Evolutionary conservation across 1,140 invertebrate species (phyloP), one percentile per base, ranked within the genome.

Genomic region (Cotesia typhae): DNA sequence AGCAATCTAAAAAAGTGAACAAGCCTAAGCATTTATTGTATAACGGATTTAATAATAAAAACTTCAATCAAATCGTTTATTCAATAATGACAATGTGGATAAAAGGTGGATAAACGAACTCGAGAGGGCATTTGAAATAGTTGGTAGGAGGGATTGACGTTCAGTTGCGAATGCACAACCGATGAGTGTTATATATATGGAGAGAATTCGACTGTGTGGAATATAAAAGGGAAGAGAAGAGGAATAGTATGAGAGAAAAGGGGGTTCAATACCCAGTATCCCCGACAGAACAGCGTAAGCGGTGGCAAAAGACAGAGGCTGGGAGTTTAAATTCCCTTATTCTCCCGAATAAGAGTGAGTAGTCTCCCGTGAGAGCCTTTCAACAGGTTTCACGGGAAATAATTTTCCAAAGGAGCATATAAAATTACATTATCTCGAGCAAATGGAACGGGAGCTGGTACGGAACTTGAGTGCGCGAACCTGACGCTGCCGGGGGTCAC

Each of bases 331-430:
- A 52, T 36, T n/a, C 51, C 61, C 63, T 38, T 20, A 55, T 35
- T 38, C 52, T 28, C 35, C 52, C 41, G 41, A 47, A 47, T 47
- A 47, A 47, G 41, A 47, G 41, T 47, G 41, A 47, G 41, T 66
- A 59, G n/a, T 55, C 38, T 67, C 65, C 71, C 70, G n/a, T 41
- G 71, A 67, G 71, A 67, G 65, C 38, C 38, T 72, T 72, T 72
- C 71, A 72, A 72, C 71, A 72, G 71, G 71, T 72, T 72, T 65
- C 65, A 72, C 55, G 12, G 59, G 65, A 66, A 67, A 72, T 61
- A 72, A 61, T 72, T 72, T 63, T 64, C 65, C 65, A 72, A 72
- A 72, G 71, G 71, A 67, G 71, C 71, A 72, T 72, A 72, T 72
- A 72, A 72, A 72, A 72, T 72, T 72, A 72, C 71, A 72, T 72